Base-by-base conservation (phyloP, 2,888 invertebrate species). In the Ferdinandea cuprea region DNA sequence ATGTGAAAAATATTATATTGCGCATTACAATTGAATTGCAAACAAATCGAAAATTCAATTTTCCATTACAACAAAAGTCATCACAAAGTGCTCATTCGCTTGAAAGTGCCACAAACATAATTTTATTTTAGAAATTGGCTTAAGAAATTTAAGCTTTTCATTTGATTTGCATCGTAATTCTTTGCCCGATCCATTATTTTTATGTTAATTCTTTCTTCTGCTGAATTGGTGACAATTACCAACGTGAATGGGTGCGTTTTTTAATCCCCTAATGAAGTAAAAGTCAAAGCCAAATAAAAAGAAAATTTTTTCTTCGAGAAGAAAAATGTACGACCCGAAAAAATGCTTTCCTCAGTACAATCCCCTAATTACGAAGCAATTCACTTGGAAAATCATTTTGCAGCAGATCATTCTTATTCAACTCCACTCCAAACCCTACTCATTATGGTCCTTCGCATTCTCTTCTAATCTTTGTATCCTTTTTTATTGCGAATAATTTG, bases 331-430 rank as follows among this genome's bases (percentile, higher is more conserved):
- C 9, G 21, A 58, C 8, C 21, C 15, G 35, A 48, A 81, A 76
- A 80, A 76, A n/a, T 65, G 80, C 80, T 72, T 78, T 72, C 48
- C 61, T 72, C 66, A 77, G 78, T 58, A 78, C 68, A 83, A 83
- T 83, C 48, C 44, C 42, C 83, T 83, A 83, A 83, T 83, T 83
- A 83, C 71, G 72, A 56, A 61, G 77, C 61, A 78, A 78, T 83
- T 83, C 78, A 83, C 78, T 83, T 77, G 76, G 71, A 77, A 71
- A 81, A 59, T 61, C 52, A 68, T 68, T 63, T 44, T 54, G 21
- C 44, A 52, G 32, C 30, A 58, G 58, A 80, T 65, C 76, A 65
- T 58, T 76, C 58, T 50, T 59, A 17, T 63, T 50, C 32, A 40
- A 30, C 17, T 9, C 1, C 30, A 8, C 3, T n/a, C 30, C 65